Base-by-base conservation (phyloP, 2,797 vertebrate genomes). In the Thripadectes ignobilis region DNA sequence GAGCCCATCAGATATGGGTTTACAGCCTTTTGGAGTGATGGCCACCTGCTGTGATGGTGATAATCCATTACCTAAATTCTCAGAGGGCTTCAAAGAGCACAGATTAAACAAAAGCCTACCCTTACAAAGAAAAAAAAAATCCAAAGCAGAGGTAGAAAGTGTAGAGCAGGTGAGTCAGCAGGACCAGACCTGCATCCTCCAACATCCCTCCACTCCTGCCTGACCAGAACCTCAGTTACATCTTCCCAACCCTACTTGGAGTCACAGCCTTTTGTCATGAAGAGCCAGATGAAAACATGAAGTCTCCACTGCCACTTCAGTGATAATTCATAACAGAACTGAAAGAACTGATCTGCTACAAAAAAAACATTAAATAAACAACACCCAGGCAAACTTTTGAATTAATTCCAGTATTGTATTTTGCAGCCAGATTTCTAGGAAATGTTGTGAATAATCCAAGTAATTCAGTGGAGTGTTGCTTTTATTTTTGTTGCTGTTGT, bases 401-500 rank as follows among this genome's bases (percentile, higher is more conserved):
- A 96, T 95, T 94, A 92, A 96, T 86, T 95, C 95, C 96, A 97
- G 95, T 93, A 95, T 94, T 97, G 92, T 96, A 63, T 92, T 97
- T 95, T 84, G 67, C 92, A 96, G 95, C 94, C 95, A 97, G 94
- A 92, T 95, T 95, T 96, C 95, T 93, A 97, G 95, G 94, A 95
- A 96, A 88, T 46, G 38, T 68, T 95, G 93, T 88, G 92, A 95
- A 96, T 94, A 95, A 90, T 96, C 94, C 94, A 96, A 97, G 83
- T 79, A 90, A 95, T 93, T 96, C 95, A 92, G 91, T 59, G 54
- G 75, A 86, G 92, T 38, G 93, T 72, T 88, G 85, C 27, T 92
- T 77, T 82, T 85, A 21, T n/a, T 65, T 65, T 39, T 68, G 55
- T 77, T 79, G 58, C 36, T 63, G 55, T 74, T 79, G 58, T 62